Percentiles rank a stretch among this genome's conserved stretches.
These are phyloP conservation scores for Holocentrus rufus DNA, from an alignment of 2,797 vertebrate species.

Conservation along the genomic window DNA sequence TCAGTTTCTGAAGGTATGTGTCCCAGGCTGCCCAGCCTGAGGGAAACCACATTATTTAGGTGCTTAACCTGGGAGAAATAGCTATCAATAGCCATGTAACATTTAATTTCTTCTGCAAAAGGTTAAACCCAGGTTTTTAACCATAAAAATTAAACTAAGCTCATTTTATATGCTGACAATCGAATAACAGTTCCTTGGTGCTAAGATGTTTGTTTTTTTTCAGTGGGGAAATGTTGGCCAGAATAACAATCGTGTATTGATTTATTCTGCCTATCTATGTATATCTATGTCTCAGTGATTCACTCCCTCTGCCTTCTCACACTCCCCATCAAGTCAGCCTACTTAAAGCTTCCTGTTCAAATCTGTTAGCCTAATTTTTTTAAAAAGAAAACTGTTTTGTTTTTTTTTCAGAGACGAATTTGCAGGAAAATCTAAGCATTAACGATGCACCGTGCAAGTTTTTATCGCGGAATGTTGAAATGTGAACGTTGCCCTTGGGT, in stretches of 20 bases:
- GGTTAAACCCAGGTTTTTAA: not conserved
- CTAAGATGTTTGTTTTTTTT: constrained; percentile 25
- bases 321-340: constrained; percentile 54
- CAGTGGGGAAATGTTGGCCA: constrained; percentile 16
- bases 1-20: no score
- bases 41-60: no score
- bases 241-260: constrained; percentile 46
- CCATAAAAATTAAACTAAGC: no score
- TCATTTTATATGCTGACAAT: not conserved
- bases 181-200: not conserved
- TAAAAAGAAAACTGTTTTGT: not conserved
- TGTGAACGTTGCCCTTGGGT: constrained; percentile 66
- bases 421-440: constrained; percentile 60
- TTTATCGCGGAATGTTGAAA: constrained; percentile 71
- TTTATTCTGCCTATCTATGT: constrained; percentile 57
- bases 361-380: constrained; percentile 40
- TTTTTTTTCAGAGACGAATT: constrained; percentile 56
- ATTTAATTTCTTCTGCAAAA: no score
- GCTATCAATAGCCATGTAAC: no score
- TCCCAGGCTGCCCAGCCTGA: no score
- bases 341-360: constrained; percentile 35
- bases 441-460: constrained; percentile 61
- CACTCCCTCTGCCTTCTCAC: constrained; percentile 60
- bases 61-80: no score
- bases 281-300: constrained; percentile 45